Evolutionary conservation across 2,113 vertebrate species (phyloP), one percentile per base, ranked within the genome.

Genomic region (Mormyrus lacerda): DNA sequence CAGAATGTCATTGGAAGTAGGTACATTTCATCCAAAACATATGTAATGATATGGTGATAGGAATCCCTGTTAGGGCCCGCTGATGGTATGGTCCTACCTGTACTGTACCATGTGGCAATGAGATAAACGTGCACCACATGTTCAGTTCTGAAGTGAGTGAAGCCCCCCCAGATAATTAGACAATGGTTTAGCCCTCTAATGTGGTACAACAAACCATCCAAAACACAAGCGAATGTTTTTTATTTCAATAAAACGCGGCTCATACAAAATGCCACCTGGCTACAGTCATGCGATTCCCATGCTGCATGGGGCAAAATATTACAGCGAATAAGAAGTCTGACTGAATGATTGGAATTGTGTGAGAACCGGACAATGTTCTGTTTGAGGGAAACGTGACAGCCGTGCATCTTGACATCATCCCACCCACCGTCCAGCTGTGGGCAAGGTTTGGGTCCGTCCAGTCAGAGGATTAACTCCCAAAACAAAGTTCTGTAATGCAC

Each of bases 401-500:
- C 89, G n/a, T 39, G 55, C 89, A 35, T 27, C 89, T 76, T 76
- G 89, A 88, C 89, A 89, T 85, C 44, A 91, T 76, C 87, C 91
- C 73, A 69, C 50, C 88, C 73, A 92, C 89, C 87, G 45, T 94
- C 91, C 93, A 93, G 91, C 92, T 92, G 94, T 31, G 31, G 73
- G 50, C 90, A 90, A 90, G 91, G 50, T 85, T 90, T 91, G 87
- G 91, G 92, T 92, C 90, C 91, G 85, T 92, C 89, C 87, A 91
- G 92, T 90, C 89, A 87, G 93, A 93, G 92, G 88, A 92, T 93
- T 94, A 95, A 95, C 95, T 96, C 93, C 93, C 96, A 96, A 96
- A 96, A 96, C 95, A 96, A 96, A 96, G 96, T 96, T 96, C 96
- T 96, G 96, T 96, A 96, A 96, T 96, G 95, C 96, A 96, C 95